Base-by-base conservation (phyloP, 2,888 invertebrate genomes). In the Axea sp. region DNA sequence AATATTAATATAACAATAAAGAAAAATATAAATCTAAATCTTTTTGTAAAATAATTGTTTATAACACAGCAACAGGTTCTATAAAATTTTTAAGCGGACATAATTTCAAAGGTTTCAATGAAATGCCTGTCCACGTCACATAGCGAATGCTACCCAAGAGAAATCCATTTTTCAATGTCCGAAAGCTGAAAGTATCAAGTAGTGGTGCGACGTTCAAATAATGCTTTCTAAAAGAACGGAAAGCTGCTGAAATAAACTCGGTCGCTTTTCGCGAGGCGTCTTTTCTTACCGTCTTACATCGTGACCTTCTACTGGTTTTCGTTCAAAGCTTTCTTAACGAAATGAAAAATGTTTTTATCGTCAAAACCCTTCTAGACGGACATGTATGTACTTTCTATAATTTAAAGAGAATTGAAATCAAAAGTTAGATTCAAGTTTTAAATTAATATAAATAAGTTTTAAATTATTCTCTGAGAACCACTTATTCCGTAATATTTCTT, bases 141-240 rank as follows among this genome's bases (percentile, higher is more conserved):
- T 51, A 28, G 41, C 51, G 41, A 43, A 22, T 41, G 53, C 35
- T 31, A 49, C 67, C 57, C 49, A 59, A 57, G 49, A 53, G 59
- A 68, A 60, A 60, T 68, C 59, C 68, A 68, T 68, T 68, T 68
- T 53, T 68, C 68, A 68, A 68, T 60, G 68, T 68, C 68, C 51
- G 33, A 51, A 62, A 43, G 59, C 59, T 60, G 49, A 43, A 41
- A 45, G 68, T 68, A 68, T 68, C 68, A 59, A 51, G 51, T 19
- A 22, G 26, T 8, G 14, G 59, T 33, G 45, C 59, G 68, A 60
- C 68, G 59, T 53, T 68, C 60, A 68, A 68, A 59, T 59, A 68
- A 68, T 68, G 59, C 60, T 60, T 60, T 68, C 43, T 60, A 43
- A 68, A 68, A 68, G 68, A 59, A 68, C 43, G 57, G 33, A 68